Conservation (phyloP, 2,113 vertebrate species). For the Puntigrus tetrazona region DNA sequence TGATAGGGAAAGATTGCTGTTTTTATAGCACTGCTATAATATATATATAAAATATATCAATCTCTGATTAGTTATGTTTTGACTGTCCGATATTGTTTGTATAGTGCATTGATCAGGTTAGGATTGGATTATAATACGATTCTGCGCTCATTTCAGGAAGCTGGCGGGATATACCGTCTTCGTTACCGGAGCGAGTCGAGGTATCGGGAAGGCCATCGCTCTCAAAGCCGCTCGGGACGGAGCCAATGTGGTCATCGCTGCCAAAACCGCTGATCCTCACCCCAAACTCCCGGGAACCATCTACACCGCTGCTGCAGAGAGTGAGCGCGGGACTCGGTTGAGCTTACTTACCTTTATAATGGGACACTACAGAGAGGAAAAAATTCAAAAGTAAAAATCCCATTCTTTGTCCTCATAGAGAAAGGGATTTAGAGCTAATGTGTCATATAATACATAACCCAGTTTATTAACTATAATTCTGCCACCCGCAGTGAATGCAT, state of each 20-base stretch:
- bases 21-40: too few relatives aligned
- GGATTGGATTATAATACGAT: not conserved
- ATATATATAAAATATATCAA: too few relatives aligned
- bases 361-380: too few relatives aligned
- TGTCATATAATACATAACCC: too few relatives aligned
- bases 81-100: not conserved
- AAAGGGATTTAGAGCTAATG: not conserved
- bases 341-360: not conserved
- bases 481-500: not conserved
- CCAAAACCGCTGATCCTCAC: slow-evolving; percentile 88
- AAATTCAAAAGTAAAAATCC: too few relatives aligned
- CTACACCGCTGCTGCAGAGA: slow-evolving; percentile 90
- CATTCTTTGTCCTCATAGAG: too few relatives aligned
- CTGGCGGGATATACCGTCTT: slow-evolving; percentile 91
- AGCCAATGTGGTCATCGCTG: slow-evolving; percentile 92
- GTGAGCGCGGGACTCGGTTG: slow-evolving; percentile 67
- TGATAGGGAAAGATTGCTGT: too few relatives aligned
- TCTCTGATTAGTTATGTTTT: not conserved
- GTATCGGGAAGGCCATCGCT: slow-evolving; percentile 96
- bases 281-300: slow-evolving; percentile 92
- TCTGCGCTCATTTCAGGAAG: slow-evolving; percentile 74
- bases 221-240: slow-evolving; percentile 94
- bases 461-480: not conserved
- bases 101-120: not conserved
- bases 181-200: slow-evolving; percentile 93